phyloP scores from a whole-genome alignment of 2,888 invertebrate genomes.

The Apotomis capreana region DNA sequence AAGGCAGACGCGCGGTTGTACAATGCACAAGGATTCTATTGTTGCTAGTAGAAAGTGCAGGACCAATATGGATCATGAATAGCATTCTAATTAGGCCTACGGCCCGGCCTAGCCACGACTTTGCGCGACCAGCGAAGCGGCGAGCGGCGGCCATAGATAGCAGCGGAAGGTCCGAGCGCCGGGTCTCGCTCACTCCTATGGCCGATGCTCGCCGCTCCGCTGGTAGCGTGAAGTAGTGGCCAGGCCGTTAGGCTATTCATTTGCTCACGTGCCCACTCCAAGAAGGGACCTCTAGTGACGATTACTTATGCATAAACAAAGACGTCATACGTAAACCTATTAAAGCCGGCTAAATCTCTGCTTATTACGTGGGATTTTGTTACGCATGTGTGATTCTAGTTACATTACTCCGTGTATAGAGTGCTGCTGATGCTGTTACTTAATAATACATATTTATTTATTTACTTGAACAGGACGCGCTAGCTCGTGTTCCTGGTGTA shows the following conservation, averaged over 20 bases:
- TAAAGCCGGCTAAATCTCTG: slow-evolving; percentile 16
- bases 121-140: too few species aligned
- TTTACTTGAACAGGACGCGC: not conserved
- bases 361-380: slow-evolving; percentile 30
- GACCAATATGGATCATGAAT: slow-evolving; percentile 60
- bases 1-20: slow-evolving; percentile 50
- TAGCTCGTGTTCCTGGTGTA: not conserved
- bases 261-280: slow-evolving; percentile 44
- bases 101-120: too few species aligned
- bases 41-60: slow-evolving; percentile 69
- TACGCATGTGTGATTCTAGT: slow-evolving; percentile 31
- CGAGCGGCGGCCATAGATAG: too few species aligned
- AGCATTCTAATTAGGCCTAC: slow-evolving; percentile 63
- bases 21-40: slow-evolving; percentile 52
- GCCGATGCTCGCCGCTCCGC: too few species aligned
- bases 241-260: slow-evolving; percentile 35
- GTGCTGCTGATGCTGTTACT: not conserved
- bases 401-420: slow-evolving; percentile 22
- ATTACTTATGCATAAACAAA: slow-evolving; percentile 22
- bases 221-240: too few species aligned
- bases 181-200: too few species aligned
- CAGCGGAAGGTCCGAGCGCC: too few species aligned
- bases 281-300: slow-evolving; percentile 49
- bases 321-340: slow-evolving; percentile 32
- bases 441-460: slow-evolving; percentile 3